Conservation (phyloP, 2,888 invertebrate genomes). For the Geotrupes spiniger region DNA sequence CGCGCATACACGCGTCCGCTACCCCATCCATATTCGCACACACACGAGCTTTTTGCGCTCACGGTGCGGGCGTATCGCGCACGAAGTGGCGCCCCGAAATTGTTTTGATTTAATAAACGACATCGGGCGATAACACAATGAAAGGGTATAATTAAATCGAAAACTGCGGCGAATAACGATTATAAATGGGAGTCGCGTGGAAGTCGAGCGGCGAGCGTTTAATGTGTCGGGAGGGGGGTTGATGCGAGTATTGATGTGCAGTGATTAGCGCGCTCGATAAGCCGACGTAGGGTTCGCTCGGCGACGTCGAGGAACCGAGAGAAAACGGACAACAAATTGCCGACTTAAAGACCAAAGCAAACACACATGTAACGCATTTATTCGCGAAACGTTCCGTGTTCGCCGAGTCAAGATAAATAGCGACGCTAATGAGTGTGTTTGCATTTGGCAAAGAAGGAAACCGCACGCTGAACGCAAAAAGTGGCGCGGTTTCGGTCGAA, state of each 20-base stretch:
- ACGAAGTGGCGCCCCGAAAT: neutral
- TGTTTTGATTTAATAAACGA: slow-evolving; percentile 18
- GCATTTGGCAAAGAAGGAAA: neutral
- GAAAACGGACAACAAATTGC: neutral
- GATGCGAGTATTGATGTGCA: slow-evolving; percentile 34
- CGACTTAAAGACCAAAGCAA: neutral
- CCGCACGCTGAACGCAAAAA: too few relatives aligned
- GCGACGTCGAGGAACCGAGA: neutral
- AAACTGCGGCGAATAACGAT: slow-evolving; percentile 10
- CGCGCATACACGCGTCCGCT: neutral
- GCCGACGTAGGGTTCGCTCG: slow-evolving; percentile 23
- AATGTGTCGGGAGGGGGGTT: slow-evolving; percentile 27
- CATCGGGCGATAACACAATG: slow-evolving; percentile 11
- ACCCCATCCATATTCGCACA: neutral
- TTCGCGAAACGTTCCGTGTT: neutral
- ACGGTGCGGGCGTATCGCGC: too few relatives aligned
- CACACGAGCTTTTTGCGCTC: too few relatives aligned
- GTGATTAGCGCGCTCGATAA: slow-evolving; percentile 35
- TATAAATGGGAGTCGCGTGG: slow-evolving; percentile 9
- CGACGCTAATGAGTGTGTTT: slow-evolving; percentile 3
- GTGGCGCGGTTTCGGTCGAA: too few relatives aligned
- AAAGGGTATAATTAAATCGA: slow-evolving; percentile 21
- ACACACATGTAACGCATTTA: neutral
- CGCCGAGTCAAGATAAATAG: neutral
- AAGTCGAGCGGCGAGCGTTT: slow-evolving; percentile 7